Percentiles rank a stretch among this genome's conserved stretches.
phyloP scores from a whole-genome alignment of 2,797 vertebrate species.

The Melanotaenia maccullochi region DNA sequence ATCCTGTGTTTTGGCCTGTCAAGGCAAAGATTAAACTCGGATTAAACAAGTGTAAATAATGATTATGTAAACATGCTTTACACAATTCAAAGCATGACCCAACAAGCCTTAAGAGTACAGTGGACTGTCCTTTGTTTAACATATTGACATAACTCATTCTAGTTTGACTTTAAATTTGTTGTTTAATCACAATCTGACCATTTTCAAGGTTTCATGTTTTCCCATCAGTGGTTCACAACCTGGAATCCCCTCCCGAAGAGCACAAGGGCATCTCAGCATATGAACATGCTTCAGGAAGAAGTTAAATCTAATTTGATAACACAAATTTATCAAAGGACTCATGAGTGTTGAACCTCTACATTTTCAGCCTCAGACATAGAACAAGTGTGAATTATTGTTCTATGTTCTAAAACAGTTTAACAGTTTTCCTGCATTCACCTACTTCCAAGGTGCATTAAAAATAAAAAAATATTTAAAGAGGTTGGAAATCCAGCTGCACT shows the following conservation, averaged over 20 bases:
- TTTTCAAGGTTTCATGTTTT: neutral
- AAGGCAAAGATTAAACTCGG: neutral
- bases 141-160: neutral
- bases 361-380: too few species aligned
- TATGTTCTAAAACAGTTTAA: too few species aligned
- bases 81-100: neutral
- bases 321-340: too few species aligned
- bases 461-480: too few species aligned
- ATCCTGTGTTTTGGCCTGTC: constrained; percentile 79
- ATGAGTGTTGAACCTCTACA: too few species aligned
- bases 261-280: neutral
- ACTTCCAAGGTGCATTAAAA: too few species aligned
- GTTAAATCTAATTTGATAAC: too few species aligned
- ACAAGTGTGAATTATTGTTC: too few species aligned
- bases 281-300: too few species aligned
- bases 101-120: neutral
- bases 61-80: neutral
- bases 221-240: neutral
- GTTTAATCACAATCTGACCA: neutral
- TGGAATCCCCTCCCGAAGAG: neutral
- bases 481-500: too few species aligned
- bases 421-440: too few species aligned
- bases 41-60: neutral
- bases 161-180: neutral
- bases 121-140: neutral